A percentile compares a stretch with the other conserved stretches of the same genome.
These are phyloP conservation scores for Acanthoscelides obtectus DNA, from an alignment of 2,888 invertebrate genomes.

Conservation along the genomic window DNA sequence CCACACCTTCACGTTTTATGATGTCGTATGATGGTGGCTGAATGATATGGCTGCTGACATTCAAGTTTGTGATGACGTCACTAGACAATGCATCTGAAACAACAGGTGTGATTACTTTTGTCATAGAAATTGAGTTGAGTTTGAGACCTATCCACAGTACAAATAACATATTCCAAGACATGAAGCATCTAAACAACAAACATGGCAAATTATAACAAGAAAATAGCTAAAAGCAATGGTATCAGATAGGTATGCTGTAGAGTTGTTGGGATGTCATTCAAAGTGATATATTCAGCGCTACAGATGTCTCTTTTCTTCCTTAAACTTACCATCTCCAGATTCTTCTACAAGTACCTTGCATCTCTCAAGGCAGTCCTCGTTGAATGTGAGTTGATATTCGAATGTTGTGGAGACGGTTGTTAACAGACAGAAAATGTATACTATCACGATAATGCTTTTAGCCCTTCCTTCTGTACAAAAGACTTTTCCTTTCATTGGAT, in stretches of 20 bases:
- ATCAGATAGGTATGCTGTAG: too few species aligned
- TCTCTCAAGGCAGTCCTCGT: slow-evolving; percentile 33
- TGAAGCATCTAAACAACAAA: too few species aligned
- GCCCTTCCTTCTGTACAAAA: slow-evolving; percentile 68
- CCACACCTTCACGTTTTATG: slow-evolving; percentile 4
- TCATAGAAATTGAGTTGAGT: too few species aligned
- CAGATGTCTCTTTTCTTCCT: too few species aligned
- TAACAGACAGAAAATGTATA: slow-evolving; percentile 56
- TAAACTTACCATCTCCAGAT: not conserved
- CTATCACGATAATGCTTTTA: slow-evolving; percentile 57
- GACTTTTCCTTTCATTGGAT: slow-evolving; percentile 66
- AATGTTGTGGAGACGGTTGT: slow-evolving; percentile 63
- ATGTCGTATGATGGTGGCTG: not conserved
- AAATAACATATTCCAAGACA: too few species aligned
- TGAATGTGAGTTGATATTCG: slow-evolving; percentile 54
- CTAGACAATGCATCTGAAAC: not conserved
- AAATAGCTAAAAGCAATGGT: too few species aligned
- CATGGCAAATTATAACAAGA: too few species aligned
- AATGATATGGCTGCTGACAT: slow-evolving; percentile 1
- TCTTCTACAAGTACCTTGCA: slow-evolving; percentile 12
- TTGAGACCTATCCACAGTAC: too few species aligned
- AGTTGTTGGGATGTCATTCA: not conserved
- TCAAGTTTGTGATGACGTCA: not conserved
- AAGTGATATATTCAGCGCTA: not conserved
- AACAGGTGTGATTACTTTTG: not conserved